phyloP scores from a whole-genome alignment of 2,888 invertebrate species.

The Oxytorus armatus region DNA sequence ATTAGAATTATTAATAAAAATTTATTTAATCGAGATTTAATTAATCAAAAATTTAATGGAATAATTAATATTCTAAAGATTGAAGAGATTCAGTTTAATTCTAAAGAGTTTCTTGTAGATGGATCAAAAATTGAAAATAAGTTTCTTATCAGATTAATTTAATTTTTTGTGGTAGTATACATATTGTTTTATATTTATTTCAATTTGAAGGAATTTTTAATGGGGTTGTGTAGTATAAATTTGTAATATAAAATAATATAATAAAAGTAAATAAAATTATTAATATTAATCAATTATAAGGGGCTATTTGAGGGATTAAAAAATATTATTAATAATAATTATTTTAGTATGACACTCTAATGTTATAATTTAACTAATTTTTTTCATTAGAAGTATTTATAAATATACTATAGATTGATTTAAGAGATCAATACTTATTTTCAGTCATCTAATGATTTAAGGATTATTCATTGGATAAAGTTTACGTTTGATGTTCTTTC shows the following conservation, averaged over 20 bases:
- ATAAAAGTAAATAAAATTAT: constrained; percentile 81
- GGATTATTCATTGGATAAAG: constrained; percentile 77
- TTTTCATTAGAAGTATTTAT: constrained; percentile 87
- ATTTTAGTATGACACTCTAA: constrained; percentile 73
- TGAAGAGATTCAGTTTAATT: constrained; percentile 87
- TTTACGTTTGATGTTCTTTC: constrained; percentile 86
- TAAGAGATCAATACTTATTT: constrained; percentile 89
- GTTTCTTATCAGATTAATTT: constrained; percentile 87
- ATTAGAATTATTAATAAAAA: too few relatives aligned
- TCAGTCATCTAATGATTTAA: constrained; percentile 88
- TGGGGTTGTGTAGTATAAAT: too few relatives aligned
- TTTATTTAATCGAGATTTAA: too few relatives aligned
- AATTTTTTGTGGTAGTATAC: too few relatives aligned
- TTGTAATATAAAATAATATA: constrained; percentile 70
- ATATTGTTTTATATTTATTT: too few relatives aligned
- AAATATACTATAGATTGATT: constrained; percentile 87
- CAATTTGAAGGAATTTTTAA: too few relatives aligned
- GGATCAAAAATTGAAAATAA: constrained; percentile 90
- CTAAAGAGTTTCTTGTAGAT: constrained; percentile 83
- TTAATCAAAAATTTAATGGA: constrained; percentile 76
- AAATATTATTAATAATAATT: constrained; percentile 85
- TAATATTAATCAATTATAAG: constrained; percentile 86
- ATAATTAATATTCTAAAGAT: constrained; percentile 83
- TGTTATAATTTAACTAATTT: constrained; percentile 85
- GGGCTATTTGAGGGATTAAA: constrained; percentile 90